Evolutionary conservation across 2,113 vertebrate species (phyloP).

Genomic region (Progne subis): DNA sequence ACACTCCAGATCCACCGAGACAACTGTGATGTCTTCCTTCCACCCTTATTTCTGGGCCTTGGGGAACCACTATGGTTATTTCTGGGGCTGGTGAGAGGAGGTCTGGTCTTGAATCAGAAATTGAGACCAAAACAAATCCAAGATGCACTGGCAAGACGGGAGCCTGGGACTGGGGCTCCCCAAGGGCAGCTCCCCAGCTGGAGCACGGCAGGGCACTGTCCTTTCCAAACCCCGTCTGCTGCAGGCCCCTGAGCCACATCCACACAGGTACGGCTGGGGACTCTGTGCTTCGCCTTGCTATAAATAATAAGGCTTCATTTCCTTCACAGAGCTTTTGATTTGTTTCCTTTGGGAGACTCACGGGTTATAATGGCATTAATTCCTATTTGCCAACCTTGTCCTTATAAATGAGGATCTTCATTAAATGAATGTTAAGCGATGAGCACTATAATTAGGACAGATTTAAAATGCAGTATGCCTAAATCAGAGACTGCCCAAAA

Average conservation of each 20-base stretch:
- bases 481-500: conserved; percentile 60
- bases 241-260: not conserved
- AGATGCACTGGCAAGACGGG: not conserved
- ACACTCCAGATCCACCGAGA: not conserved
- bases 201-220: rapidly evolving
- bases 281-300: not conserved
- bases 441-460: conserved; percentile 63
- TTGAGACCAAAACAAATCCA: not conserved
- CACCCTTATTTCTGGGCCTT: not conserved
- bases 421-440: conserved; percentile 61
- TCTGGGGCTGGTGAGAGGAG: not conserved
- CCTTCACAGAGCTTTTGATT: conserved; percentile 39
- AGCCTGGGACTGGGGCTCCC: not conserved
- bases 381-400: conserved; percentile 63
- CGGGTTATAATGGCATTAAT: conserved; percentile 45
- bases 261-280: not conserved
- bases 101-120: not conserved
- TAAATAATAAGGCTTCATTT: conserved; percentile 23
- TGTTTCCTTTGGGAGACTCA: conserved; percentile 24
- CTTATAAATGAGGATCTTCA: conserved; percentile 62
- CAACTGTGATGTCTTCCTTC: not conserved
- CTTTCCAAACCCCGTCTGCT: not conserved
- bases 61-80: not conserved
- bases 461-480: conserved; percentile 52
- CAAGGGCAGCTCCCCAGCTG: not conserved